Conservation (phyloP, 2,797 vertebrate genomes). For the Rallus crepitans region DNA sequence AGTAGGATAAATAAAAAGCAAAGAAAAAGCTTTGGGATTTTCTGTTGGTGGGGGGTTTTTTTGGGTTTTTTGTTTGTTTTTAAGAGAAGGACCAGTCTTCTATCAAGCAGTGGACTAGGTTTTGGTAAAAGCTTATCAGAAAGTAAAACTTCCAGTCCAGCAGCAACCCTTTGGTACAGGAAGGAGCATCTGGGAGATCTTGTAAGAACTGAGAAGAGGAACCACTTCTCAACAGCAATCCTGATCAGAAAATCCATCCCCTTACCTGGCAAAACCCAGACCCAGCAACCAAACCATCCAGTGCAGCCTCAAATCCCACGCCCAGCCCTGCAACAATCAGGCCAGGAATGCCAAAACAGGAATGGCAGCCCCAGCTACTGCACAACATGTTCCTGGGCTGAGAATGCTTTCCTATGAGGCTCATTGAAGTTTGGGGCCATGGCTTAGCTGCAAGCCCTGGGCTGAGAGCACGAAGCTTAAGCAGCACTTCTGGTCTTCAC, state of each 20-base stretch:
- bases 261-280: neutral
- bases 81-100: neutral
- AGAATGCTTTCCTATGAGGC: neutral
- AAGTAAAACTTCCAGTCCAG: neutral
- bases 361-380: neutral
- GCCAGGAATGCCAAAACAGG: neutral
- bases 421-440: neutral
- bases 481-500: neutral
- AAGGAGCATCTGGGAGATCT: neutral
- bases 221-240: neutral
- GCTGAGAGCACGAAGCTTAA: neutral
- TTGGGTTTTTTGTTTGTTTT: neutral
- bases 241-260: neutral
- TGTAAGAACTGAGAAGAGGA: neutral
- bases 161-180: neutral
- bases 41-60: neutral
- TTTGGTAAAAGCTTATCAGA: neutral
- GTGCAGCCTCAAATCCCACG: fast-evolving
- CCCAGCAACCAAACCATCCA: neutral
- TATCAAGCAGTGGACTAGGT: neutral
- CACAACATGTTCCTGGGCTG: neutral
- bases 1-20: neutral
- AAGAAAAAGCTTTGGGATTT: neutral
- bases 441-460: neutral
- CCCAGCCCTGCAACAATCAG: neutral